A percentile compares a stretch with the other conserved stretches of the same genome.
These are phyloP conservation scores for Hedya salicella DNA, from an alignment of 2,888 invertebrate species.

Conservation along the genomic window DNA sequence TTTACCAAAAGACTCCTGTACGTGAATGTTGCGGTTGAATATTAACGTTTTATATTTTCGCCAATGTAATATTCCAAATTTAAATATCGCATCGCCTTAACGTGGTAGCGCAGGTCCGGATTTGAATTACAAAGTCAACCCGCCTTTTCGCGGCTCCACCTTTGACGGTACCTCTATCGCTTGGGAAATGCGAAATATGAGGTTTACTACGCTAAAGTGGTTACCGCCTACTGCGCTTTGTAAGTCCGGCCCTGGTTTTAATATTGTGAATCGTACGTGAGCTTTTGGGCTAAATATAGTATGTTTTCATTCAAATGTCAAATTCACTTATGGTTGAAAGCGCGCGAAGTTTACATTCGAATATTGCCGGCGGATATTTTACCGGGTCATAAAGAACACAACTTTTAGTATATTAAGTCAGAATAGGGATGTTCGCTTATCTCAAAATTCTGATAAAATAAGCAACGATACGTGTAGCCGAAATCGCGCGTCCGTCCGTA, in stretches of 20 bases:
- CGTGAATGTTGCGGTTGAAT: conserved; percentile 49
- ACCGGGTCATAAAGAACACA: no score
- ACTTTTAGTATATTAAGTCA: no score
- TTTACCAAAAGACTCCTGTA: no score
- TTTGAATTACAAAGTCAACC: conserved; percentile 81
- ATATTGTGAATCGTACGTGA: conserved; percentile 49
- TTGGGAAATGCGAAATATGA: conserved; percentile 50
- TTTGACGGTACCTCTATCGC: conserved; percentile 57
- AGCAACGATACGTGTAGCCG: no score
- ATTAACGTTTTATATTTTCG: conserved; percentile 65
- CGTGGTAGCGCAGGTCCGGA: conserved; percentile 57
- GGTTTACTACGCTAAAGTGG: conserved; percentile 51
- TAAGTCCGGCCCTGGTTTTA: conserved; percentile 52
- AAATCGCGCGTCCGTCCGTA: no score
- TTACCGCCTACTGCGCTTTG: conserved; percentile 47
- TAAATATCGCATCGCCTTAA: conserved; percentile 75
- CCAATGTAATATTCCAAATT: conserved; percentile 75
- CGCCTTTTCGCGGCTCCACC: conserved; percentile 64
- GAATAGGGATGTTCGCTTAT: no score
- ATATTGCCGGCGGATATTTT: no score
- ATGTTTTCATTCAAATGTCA: conserved; percentile 27
- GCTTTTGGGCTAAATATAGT: conserved; percentile 17
- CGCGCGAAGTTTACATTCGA: not conserved
- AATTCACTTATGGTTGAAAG: conserved; percentile 6
- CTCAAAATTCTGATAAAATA: no score